Evolutionary conservation across 2,888 invertebrate species (phyloP).

Genomic region (Acrobasis consociella): DNA sequence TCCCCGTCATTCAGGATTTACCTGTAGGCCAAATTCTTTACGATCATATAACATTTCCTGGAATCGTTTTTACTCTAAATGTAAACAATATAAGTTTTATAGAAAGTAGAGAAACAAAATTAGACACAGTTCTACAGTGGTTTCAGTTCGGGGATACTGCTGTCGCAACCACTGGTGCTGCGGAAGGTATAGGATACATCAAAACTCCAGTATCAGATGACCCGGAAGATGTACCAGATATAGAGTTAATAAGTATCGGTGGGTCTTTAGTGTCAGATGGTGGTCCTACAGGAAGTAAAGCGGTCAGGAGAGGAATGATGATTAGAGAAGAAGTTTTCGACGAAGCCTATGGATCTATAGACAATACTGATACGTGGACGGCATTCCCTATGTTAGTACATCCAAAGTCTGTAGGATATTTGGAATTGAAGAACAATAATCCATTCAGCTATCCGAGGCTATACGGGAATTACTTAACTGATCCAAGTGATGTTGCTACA

Average conservation of each 20-base stretch:
- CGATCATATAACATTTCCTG: conserved; percentile 85
- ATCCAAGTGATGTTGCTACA: conserved; percentile 84
- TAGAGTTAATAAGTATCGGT: conserved; percentile 86
- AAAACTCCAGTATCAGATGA: conserved; percentile 81
- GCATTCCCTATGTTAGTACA: conserved; percentile 85
- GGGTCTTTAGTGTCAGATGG: conserved; percentile 69
- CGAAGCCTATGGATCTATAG: conserved; percentile 66
- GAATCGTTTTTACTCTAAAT: conserved; percentile 85
- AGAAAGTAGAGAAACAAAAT: conserved; percentile 46
- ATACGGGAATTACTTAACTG: conserved; percentile 86
- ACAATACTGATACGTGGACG: conserved; percentile 75
- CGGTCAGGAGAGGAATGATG: conserved; percentile 67
- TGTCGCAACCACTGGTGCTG: conserved; percentile 80
- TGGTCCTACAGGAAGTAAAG: conserved; percentile 61
- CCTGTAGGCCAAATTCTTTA: conserved; percentile 85
- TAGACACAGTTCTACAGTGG: conserved; percentile 50
- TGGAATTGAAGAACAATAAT: conserved; percentile 85
- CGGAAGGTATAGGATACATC: conserved; percentile 85
- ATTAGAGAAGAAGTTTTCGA: conserved; percentile 69
- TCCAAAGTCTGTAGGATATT: conserved; percentile 86
- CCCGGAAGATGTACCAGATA: conserved; percentile 84
- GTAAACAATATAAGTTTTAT: conserved; percentile 48
- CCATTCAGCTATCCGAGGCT: conserved; percentile 86
- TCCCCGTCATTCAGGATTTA: conserved; percentile 81
- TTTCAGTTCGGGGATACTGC: conserved; percentile 65